Percentiles rank a stretch among this genome's conserved stretches.
Conservation (phyloP, 1,140 invertebrate genomes). For the Chelonus insularis region DNA sequence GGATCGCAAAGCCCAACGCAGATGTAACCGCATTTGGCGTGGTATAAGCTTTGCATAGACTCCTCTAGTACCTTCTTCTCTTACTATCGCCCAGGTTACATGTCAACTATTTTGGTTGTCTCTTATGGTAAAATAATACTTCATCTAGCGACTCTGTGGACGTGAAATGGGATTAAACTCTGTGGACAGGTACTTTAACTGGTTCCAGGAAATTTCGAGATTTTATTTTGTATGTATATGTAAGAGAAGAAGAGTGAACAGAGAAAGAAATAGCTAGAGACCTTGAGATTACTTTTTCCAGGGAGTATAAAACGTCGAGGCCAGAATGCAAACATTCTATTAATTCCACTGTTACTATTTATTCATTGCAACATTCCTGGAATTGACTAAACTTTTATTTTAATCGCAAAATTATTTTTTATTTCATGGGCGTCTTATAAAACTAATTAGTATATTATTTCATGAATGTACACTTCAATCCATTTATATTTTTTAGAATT, state of each 20-base stretch:
- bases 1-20: conserved; percentile 28
- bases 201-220: conserved; percentile 1
- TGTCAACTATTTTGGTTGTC: conserved; percentile 10
- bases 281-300: not conserved
- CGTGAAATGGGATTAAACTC: conserved; percentile 20
- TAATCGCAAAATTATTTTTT: too few relatives aligned
- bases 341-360: too few relatives aligned
- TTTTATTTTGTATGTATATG: conserved; percentile 12
- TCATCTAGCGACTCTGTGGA: not conserved
- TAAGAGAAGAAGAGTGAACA: not conserved
- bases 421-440: too few relatives aligned
- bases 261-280: not conserved
- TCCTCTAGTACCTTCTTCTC: conserved; percentile 9
- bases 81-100: conserved; percentile 7
- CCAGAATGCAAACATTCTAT: too few relatives aligned
- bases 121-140: conserved; percentile 18
- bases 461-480: too few relatives aligned
- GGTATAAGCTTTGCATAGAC: conserved; percentile 25
- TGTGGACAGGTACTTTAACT: conserved; percentile 21
- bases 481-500: too few relatives aligned
- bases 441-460: too few relatives aligned
- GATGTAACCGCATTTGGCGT: conserved; percentile 28
- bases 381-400: too few relatives aligned
- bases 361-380: too few relatives aligned
- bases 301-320: not conserved